Conservation (phyloP, 2,113 vertebrate species). For the human region DNA sequence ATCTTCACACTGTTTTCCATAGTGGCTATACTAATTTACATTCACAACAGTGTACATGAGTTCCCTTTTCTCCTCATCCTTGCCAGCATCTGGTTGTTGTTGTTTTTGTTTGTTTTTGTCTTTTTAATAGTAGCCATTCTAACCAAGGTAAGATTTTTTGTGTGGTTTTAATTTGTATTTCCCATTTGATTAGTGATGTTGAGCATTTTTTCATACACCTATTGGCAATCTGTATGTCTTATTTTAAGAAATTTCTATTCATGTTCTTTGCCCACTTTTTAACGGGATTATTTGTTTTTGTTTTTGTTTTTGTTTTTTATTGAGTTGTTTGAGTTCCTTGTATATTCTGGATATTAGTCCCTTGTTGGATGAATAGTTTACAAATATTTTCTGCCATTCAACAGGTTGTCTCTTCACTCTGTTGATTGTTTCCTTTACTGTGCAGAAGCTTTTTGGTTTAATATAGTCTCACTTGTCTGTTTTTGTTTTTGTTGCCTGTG, state of each 20-base stretch:
- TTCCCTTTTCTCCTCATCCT: background rate
- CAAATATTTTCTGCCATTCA: background rate
- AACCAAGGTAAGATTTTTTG: background rate
- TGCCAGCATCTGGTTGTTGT: background rate
- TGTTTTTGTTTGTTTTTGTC: background rate
- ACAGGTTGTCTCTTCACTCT: background rate
- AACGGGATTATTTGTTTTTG: background rate
- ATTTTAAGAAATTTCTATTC: background rate
- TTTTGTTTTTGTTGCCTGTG: background rate
- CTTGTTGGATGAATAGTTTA: background rate
- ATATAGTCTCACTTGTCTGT: background rate
- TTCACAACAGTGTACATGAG: background rate
- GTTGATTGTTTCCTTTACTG: background rate
- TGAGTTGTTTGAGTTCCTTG: background rate
- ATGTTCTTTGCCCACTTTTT: background rate
- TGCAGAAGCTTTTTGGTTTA: background rate
- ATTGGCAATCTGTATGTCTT: background rate
- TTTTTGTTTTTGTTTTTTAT: background rate
- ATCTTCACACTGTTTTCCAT: background rate
- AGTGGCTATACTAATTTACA: background rate
- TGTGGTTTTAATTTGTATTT: background rate
- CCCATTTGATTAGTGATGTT: background rate
- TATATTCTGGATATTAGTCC: background rate
- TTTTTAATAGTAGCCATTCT: background rate
- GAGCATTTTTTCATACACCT: background rate